Evolutionary conservation across 2,888 invertebrate species (phyloP).

Genomic region (Pilophorus perplexus): DNA sequence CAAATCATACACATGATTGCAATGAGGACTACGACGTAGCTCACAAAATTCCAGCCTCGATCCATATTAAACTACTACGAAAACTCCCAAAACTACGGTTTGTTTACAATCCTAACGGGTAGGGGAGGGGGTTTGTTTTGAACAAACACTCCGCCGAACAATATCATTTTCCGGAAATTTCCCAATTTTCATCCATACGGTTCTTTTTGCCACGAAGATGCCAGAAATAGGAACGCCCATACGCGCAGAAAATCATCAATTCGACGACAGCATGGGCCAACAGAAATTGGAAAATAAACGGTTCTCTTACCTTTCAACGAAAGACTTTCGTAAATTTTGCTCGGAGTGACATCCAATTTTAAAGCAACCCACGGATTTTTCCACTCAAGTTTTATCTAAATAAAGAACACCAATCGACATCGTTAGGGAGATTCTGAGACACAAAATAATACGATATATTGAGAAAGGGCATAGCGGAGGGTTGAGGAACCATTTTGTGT

Average conservation of each 20-base stretch:
- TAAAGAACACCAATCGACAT: conserved; percentile 46
- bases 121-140: conserved; percentile 25
- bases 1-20: no score
- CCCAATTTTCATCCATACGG: no score
- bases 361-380: conserved; percentile 6
- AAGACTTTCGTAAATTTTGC: not conserved
- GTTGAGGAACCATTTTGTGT: conserved; percentile 48
- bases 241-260: no score
- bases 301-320: conserved; percentile 9
- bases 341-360: conserved; percentile 12
- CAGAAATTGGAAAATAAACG: not conserved
- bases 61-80: no score
- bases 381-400: conserved; percentile 47
- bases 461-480: conserved; percentile 48
- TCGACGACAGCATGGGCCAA: no score
- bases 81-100: conserved; percentile 19
- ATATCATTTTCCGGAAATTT: no score
- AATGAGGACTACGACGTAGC: no score
- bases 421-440: conserved; percentile 45
- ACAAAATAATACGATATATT: conserved; percentile 48
- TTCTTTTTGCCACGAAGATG: no score
- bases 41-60: no score
- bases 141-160: not conserved
- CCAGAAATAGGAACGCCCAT: no score
- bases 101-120: conserved; percentile 24